Conservation (phyloP, 2,888 invertebrate species). For the Bedellia somnulentella region DNA sequence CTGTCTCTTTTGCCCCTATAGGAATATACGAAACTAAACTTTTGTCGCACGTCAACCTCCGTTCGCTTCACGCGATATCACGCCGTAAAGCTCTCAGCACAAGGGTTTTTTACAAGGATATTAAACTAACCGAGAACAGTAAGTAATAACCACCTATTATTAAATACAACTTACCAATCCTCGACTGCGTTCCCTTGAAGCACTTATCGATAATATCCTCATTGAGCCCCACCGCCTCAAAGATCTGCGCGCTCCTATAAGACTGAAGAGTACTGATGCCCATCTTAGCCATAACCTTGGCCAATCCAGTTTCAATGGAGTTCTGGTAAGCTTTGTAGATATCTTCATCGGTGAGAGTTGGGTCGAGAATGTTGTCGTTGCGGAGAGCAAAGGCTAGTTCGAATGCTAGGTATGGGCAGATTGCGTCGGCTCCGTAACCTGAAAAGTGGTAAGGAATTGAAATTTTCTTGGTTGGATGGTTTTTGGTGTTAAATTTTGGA, state of each 20-base stretch:
- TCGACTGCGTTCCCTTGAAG: slow-evolving; percentile 76
- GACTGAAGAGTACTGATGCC: slow-evolving; percentile 98
- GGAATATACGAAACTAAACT: too few relatives aligned
- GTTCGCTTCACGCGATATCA: too few relatives aligned
- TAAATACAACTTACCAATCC: slow-evolving; percentile 48
- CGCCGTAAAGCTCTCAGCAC: too few relatives aligned
- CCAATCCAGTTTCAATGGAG: slow-evolving; percentile 82
- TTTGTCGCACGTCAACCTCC: too few relatives aligned
- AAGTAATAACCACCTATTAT: too few relatives aligned
- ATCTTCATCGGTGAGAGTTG: slow-evolving; percentile 72
- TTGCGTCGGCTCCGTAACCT: slow-evolving; percentile 94
- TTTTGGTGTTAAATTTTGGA: too few relatives aligned
- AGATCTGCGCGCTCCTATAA: slow-evolving; percentile 98
- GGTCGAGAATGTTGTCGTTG: slow-evolving; percentile 82
- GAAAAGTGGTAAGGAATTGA: slow-evolving; percentile 1
- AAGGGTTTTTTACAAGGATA: too few relatives aligned
- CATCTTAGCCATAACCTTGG: slow-evolving; percentile 95
- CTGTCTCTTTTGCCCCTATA: too few relatives aligned
- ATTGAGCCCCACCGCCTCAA: slow-evolving; percentile 95
- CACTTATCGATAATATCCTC: slow-evolving; percentile 93
- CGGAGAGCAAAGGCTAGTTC: slow-evolving; percentile 88
- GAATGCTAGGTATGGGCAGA: slow-evolving; percentile 95
- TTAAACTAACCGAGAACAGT: too few relatives aligned
- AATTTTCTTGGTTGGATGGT: too few relatives aligned
- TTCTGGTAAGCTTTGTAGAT: slow-evolving; percentile 87